These are phyloP conservation scores for Napeogenes sylphis DNA, from an alignment of 2,888 invertebrate species.

Conservation along the genomic window DNA sequence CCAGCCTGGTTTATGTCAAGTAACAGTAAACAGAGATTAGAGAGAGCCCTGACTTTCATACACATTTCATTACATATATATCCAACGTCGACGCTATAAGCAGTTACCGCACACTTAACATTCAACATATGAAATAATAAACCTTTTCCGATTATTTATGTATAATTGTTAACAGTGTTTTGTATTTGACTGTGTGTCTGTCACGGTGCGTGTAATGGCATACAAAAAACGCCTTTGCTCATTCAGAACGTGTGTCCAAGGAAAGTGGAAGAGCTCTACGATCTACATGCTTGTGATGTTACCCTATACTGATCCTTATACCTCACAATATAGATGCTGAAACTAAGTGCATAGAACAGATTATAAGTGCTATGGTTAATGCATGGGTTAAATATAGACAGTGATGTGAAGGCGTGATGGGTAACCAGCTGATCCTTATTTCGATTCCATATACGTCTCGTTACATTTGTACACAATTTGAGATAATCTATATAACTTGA, in stretches of 20 bases:
- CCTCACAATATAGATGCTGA: not conserved
- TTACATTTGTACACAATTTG: too few species aligned
- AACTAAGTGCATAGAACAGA: not conserved
- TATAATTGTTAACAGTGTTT: slow-evolving; percentile 27
- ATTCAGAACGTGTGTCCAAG: slow-evolving; percentile 32
- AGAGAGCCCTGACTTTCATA: too few species aligned
- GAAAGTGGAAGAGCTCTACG: slow-evolving; percentile 35
- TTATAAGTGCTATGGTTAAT: slow-evolving; percentile 11
- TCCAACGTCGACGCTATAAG: not conserved
- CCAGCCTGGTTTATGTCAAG: not conserved
- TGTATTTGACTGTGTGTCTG: slow-evolving; percentile 24
- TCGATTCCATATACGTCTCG: slow-evolving; percentile 10
- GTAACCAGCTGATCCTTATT: slow-evolving; percentile 27
- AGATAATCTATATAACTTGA: too few species aligned
- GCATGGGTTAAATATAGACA: slow-evolving; percentile 23
- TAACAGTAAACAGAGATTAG: not conserved
- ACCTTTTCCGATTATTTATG: slow-evolving; percentile 28
- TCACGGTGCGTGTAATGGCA: slow-evolving; percentile 24
- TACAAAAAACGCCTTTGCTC: slow-evolving; percentile 28
- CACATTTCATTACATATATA: not conserved
- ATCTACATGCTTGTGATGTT: slow-evolving; percentile 12
- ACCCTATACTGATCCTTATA: slow-evolving; percentile 10
- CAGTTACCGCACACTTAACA: slow-evolving; percentile 4
- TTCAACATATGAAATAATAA: slow-evolving; percentile 13
- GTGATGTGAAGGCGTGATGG: slow-evolving; percentile 22